Percentiles rank a stretch among this genome's conserved stretches.
These are phyloP conservation scores for Pampusana beccarii DNA, from an alignment of 2,113 vertebrate species.

Conservation along the genomic window DNA sequence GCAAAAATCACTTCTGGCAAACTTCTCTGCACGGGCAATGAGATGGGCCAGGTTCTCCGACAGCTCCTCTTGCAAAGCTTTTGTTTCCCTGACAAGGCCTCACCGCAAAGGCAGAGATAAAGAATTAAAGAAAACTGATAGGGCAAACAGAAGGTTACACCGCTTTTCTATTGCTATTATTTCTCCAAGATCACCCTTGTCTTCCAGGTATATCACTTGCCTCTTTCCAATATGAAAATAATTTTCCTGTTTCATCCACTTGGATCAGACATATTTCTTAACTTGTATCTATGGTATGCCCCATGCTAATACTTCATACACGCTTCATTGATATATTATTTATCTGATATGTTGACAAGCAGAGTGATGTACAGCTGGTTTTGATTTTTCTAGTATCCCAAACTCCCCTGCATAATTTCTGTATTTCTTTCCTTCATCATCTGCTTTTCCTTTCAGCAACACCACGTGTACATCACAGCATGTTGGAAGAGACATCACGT, in stretches of 20 bases:
- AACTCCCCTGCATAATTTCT: neutral
- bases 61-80: neutral
- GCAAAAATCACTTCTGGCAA: conserved; percentile 14
- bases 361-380: neutral
- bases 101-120: neutral
- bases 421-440: neutral
- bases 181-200: neutral
- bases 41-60: conserved; percentile 15
- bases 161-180: neutral
- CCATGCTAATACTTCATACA: neutral
- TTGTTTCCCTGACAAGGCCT: conserved; percentile 12
- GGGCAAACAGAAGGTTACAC: neutral
- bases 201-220: neutral
- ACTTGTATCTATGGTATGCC: neutral
- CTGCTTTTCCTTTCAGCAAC: neutral
- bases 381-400: neutral
- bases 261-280: neutral
- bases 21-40: neutral
- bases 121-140: neutral
- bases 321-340: neutral
- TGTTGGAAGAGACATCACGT: neutral
- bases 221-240: neutral
- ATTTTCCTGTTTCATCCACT: neutral
- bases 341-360: neutral
- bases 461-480: neutral